Conservation (phyloP, 2,113 vertebrate species). For the Sceloporus tristichus region DNA sequence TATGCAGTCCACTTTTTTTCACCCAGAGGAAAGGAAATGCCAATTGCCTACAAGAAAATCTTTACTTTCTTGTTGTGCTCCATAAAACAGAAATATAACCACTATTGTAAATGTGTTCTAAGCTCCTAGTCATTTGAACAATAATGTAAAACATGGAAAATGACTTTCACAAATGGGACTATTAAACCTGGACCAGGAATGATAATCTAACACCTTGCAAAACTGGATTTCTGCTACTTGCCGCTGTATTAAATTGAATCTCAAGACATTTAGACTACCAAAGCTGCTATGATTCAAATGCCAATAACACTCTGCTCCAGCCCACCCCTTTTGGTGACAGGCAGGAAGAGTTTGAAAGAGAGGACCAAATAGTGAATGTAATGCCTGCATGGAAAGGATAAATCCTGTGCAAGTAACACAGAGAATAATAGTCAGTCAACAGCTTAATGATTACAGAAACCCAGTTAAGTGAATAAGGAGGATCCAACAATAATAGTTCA, state of each 20-base stretch:
- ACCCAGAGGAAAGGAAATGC: background rate
- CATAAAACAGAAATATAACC: slow-evolving; percentile 32
- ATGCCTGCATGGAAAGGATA: slow-evolving; percentile 69
- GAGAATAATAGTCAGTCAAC: slow-evolving; percentile 71
- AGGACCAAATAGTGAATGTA: slow-evolving; percentile 40
- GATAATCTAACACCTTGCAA: background rate
- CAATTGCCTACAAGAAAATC: slow-evolving; percentile 25
- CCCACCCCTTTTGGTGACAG: slow-evolving; percentile 29
- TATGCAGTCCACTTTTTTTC: background rate
- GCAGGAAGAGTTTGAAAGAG: slow-evolving; percentile 21
- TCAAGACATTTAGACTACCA: slow-evolving; percentile 21
- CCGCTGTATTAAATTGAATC: slow-evolving; percentile 38
- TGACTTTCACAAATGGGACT: slow-evolving; percentile 45
- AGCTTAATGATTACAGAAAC: slow-evolving; percentile 75
- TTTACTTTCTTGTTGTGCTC: slow-evolving; percentile 8
- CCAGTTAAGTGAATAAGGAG: slow-evolving; percentile 61
- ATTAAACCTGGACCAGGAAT: slow-evolving; percentile 48
- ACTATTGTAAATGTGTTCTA: slow-evolving; percentile 15
- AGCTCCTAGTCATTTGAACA: slow-evolving; percentile 25
- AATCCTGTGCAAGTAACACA: slow-evolving; percentile 64
- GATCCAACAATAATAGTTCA: slow-evolving; percentile 66
- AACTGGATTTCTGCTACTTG: slow-evolving; percentile 25
- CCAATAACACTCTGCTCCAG: slow-evolving; percentile 45
- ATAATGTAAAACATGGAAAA: slow-evolving; percentile 38
- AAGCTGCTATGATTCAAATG: slow-evolving; percentile 51